These are phyloP conservation scores for western clawed frog (Xenopus tropicalis) DNA, from an alignment of 2,113 vertebrate species.

Conservation along the genomic window DNA sequence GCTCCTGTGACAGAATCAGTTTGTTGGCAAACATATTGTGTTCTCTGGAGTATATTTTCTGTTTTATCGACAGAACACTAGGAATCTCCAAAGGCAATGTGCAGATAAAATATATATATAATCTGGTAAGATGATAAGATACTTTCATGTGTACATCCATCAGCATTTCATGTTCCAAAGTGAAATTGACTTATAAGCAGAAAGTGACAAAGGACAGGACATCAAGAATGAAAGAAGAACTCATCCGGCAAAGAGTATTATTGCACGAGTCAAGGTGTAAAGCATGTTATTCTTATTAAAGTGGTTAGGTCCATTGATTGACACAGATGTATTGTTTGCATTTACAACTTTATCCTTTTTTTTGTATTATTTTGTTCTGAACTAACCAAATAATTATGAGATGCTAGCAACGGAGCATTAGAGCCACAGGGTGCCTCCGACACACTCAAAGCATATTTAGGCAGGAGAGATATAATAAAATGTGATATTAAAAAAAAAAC, in stretches of 20 bases:
- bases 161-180: conserved; percentile 7
- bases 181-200: conserved; percentile 30
- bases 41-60: conserved; percentile 23
- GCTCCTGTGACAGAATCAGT: conserved; percentile 6
- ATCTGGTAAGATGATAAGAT: conserved; percentile 13
- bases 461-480: too few species aligned
- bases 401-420: too few species aligned
- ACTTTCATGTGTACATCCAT: conserved; percentile 30
- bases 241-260: conserved; percentile 11
- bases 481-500: too few species aligned
- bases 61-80: conserved; percentile 25
- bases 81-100: conserved; percentile 12
- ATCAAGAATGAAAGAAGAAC: conserved; percentile 6
- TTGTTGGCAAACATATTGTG: conserved; percentile 20
- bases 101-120: conserved; percentile 2
- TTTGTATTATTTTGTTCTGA: too few species aligned
- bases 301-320: too few species aligned
- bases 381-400: too few species aligned
- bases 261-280: background rate
- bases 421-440: too few species aligned
- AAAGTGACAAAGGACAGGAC: conserved; percentile 20
- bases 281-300: too few species aligned
- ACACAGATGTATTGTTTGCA: too few species aligned
- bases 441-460: too few species aligned
- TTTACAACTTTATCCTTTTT: too few species aligned